A percentile compares a stretch with the other conserved stretches of the same genome.
Conservation (phyloP, 2,888 invertebrate genomes). For the Oxycera nigricornis region DNA sequence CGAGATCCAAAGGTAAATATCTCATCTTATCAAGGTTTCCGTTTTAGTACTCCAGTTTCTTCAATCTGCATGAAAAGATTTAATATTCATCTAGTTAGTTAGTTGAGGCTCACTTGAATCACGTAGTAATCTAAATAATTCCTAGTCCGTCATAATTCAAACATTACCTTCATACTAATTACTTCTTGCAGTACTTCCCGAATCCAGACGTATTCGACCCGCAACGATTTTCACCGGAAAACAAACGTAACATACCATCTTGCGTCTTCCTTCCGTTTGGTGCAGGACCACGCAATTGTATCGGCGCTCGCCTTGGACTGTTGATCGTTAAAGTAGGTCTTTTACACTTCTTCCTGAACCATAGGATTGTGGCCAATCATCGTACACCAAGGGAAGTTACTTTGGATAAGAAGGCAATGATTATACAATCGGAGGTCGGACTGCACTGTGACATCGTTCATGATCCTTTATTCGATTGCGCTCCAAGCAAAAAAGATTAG, state of each 20-base stretch:
- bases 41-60: not conserved
- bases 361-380: slow-evolving; percentile 54
- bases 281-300: slow-evolving; percentile 59
- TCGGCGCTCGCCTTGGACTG: slow-evolving; percentile 60
- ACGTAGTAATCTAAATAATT: too few relatives aligned
- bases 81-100: too few relatives aligned
- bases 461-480: slow-evolving; percentile 30
- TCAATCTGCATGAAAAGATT: not conserved
- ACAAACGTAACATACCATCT: slow-evolving; percentile 55
- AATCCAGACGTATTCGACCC: slow-evolving; percentile 59
- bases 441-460: slow-evolving; percentile 53
- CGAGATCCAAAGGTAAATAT: slow-evolving; percentile 49
- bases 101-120: too few relatives aligned
- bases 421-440: slow-evolving; percentile 57
- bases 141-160: too few relatives aligned
- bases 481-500: not conserved
- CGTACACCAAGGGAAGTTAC: slow-evolving; percentile 54
- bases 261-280: slow-evolving; percentile 62
- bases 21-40: too few relatives aligned
- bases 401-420: slow-evolving; percentile 56
- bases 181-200: slow-evolving; percentile 56
- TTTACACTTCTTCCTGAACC: slow-evolving; percentile 57
- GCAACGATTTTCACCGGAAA: slow-evolving; percentile 58
- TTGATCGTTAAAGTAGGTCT: slow-evolving; percentile 60
- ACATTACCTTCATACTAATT: not conserved